Conservation (phyloP, 2,888 invertebrate genomes). For the Hybos culiciformis region DNA sequence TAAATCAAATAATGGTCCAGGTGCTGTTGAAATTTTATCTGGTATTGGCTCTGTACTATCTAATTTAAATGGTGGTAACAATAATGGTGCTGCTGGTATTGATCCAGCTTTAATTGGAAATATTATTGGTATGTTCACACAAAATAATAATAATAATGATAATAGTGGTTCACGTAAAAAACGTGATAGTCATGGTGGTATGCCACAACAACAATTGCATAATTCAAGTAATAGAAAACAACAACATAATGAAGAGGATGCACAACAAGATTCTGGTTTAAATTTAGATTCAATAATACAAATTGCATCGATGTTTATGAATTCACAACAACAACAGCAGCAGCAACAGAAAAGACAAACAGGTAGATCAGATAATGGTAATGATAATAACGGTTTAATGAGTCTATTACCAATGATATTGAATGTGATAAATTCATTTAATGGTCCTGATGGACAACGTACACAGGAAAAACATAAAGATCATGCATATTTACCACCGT, state of each 20-base stretch:
- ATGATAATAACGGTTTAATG: constrained; percentile 30
- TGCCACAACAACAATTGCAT: constrained; percentile 15
- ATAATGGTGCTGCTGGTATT: constrained; percentile 37
- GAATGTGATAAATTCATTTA: constrained; percentile 47
- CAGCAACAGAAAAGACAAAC: constrained; percentile 20
- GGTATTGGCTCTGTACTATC: constrained; percentile 31
- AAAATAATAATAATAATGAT: constrained; percentile 15
- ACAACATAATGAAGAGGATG: constrained; percentile 6
- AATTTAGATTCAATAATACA: constrained; percentile 41
- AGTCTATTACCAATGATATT: constrained; percentile 52
- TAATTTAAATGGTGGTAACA: constrained; percentile 26
- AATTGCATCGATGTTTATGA: constrained; percentile 43
- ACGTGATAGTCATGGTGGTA: constrained; percentile 6
- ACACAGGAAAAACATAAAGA: constrained; percentile 50
- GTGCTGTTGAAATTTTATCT: constrained; percentile 33
- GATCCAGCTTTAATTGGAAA: constrained; percentile 45
- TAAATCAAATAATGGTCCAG: constrained; percentile 31
- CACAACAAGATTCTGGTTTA: constrained; percentile 33
- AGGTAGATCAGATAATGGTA: constrained; percentile 20
- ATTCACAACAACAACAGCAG: constrained; percentile 31
- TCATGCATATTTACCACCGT: constrained; percentile 58
- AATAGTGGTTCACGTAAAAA: constrained; percentile 1
- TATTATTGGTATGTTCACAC: constrained; percentile 42
- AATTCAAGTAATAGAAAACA: background rate
- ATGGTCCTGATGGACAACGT: constrained; percentile 46